phyloP scores from a whole-genome alignment of 2,113 vertebrate species.

The Platichthys stellatus region DNA sequence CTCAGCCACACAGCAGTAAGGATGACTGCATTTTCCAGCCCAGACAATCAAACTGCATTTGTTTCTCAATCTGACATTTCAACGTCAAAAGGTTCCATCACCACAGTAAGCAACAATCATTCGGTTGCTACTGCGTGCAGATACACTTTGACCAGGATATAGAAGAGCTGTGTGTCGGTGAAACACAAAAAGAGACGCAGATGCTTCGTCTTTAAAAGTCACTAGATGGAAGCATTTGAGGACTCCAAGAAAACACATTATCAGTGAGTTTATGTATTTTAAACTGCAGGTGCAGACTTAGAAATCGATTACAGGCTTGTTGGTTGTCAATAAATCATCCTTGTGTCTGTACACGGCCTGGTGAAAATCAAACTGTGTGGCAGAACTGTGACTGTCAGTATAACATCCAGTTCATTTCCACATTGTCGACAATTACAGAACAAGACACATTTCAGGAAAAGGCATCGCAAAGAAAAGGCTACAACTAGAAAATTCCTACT shows the following conservation, averaged over 20 bases:
- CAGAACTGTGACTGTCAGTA: neutral
- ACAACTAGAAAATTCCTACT: too few relatives aligned
- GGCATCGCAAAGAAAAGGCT: neutral
- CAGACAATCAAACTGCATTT: conserved; percentile 3
- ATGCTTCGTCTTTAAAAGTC: neutral
- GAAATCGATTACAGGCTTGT: conserved; percentile 33
- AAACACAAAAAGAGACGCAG: too few relatives aligned
- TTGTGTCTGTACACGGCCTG: conserved; percentile 24
- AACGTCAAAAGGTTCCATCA: too few relatives aligned
- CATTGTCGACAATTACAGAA: conserved; percentile 15
- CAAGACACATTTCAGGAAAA: conserved; percentile 9
- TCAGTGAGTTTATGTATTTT: neutral
- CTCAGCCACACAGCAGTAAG: too few relatives aligned
- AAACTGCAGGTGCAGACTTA: conserved; percentile 21
- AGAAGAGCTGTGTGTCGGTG: neutral
- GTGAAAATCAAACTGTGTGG: conserved; percentile 1
- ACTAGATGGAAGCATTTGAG: conserved; percentile 14
- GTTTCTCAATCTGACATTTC: too few relatives aligned
- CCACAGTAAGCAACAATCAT: too few relatives aligned
- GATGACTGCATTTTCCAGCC: too few relatives aligned
- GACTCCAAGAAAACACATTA: conserved; percentile 26
- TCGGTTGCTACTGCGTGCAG: neutral
- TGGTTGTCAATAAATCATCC: conserved; percentile 24
- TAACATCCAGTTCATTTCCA: neutral
- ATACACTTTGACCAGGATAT: conserved; percentile 13